phyloP scores from a whole-genome alignment of 2,888 invertebrate species.

The Mesorhabditis sp. region DNA sequence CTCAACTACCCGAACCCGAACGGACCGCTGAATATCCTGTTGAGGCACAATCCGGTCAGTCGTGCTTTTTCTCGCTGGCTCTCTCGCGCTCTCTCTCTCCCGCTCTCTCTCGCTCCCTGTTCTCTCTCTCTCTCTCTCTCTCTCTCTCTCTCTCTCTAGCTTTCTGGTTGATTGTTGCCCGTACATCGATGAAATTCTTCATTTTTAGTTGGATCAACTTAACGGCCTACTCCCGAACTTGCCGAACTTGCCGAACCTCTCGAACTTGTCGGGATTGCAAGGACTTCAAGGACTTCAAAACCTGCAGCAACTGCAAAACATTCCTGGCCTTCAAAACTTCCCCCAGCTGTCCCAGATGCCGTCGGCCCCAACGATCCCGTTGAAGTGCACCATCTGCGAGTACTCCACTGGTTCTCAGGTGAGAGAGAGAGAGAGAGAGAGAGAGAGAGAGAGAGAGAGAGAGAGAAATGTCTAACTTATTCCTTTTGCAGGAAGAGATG shows the following conservation, averaged over 20 bases:
- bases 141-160: too few species aligned
- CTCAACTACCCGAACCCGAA: slow-evolving; percentile 27
- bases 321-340: slow-evolving; percentile 11
- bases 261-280: too few species aligned
- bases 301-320: too few species aligned
- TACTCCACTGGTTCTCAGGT: slow-evolving; percentile 13
- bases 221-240: slow-evolving; percentile 16
- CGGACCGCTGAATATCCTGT: slow-evolving; percentile 20
- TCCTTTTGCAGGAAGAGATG: slow-evolving; percentile 36
- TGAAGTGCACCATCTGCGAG: slow-evolving; percentile 38
- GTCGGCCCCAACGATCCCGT: slow-evolving; percentile 10
- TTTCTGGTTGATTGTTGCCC: too few species aligned
- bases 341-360: background rate
- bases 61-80: slow-evolving; percentile 12
- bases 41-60: slow-evolving; percentile 29
- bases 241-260: too few species aligned
- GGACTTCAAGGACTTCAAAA: too few species aligned
- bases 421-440: background rate
- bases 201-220: slow-evolving; percentile 15
- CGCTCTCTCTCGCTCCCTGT: too few species aligned
- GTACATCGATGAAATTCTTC: too few species aligned
- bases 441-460: background rate
- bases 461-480: background rate
- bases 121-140: too few species aligned
- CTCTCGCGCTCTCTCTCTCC: slow-evolving; percentile 7